phyloP scores from a whole-genome alignment of 2,113 vertebrate species.

The Thinocorus orbignyianus region DNA sequence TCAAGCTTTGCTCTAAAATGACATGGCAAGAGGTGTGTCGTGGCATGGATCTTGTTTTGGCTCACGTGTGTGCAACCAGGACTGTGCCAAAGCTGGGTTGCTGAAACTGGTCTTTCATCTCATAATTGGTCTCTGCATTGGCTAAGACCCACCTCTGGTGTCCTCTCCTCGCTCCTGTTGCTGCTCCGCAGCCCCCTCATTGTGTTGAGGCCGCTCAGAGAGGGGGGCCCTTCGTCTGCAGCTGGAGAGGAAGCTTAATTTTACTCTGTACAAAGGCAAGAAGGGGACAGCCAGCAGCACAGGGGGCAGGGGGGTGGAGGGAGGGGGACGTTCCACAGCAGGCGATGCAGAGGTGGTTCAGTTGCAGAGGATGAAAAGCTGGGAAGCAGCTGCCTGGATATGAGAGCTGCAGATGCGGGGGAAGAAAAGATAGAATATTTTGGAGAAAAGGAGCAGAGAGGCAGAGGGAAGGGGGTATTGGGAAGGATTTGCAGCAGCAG shows the following conservation, averaged over 20 bases:
- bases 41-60: accelerated
- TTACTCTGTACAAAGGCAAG: neutral
- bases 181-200: neutral
- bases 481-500: neutral
- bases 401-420: neutral
- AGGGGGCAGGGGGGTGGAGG: accelerated
- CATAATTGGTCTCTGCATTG: accelerated
- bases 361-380: neutral
- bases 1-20: neutral
- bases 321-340: neutral
- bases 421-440: neutral
- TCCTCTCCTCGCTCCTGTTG: neutral
- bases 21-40: accelerated
- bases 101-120: neutral
- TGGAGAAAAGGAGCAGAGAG: neutral
- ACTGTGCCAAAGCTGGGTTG: neutral
- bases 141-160: neutral
- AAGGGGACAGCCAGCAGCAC: neutral
- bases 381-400: accelerated
- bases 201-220: accelerated
- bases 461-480: neutral
- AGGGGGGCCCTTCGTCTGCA: neutral
- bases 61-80: neutral
- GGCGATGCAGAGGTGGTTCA: neutral
- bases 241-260: neutral